A percentile compares a stretch with the other conserved stretches of the same genome.
Evolutionary conservation across 2,888 invertebrate species (phyloP).

Genomic region (Papilio gigon): DNA sequence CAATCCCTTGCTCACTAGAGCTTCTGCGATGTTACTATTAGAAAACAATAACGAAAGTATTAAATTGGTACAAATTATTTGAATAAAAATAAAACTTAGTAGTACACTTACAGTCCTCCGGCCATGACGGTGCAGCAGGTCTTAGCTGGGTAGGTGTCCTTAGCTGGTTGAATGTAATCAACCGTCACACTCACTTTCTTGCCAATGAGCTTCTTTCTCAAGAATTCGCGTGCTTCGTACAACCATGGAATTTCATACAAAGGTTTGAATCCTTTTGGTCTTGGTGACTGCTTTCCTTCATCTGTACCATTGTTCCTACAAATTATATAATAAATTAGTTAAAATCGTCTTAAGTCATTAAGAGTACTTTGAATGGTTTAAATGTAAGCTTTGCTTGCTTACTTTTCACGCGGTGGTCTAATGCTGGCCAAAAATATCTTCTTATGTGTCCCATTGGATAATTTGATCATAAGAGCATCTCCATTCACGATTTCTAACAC

Average conservation of each 20-base stretch:
- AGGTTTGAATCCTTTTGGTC: conserved; percentile 90
- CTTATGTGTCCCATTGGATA: conserved; percentile 88
- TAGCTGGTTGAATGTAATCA: conserved; percentile 98
- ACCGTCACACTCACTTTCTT: conserved; percentile 96
- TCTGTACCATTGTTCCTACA: conserved; percentile 73
- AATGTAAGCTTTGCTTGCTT: conserved; percentile 47
- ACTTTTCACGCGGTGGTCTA: conserved; percentile 93
- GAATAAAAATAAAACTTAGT: neutral
- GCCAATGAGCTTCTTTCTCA: conserved; percentile 96
- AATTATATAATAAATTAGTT: neutral
- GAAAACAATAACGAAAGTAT: conserved; percentile 41
- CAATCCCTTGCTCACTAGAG: conserved; percentile 94
- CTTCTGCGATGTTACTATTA: conserved; percentile 94
- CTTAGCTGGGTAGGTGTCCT: conserved; percentile 97
- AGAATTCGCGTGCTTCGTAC: conserved; percentile 98
- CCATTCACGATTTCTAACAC: conserved; percentile 97
- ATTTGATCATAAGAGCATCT: conserved; percentile 94
- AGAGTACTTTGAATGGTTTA: neutral
- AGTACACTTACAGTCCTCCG: conserved; percentile 78
- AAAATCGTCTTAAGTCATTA: neutral
- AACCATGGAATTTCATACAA: conserved; percentile 99
- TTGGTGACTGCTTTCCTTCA: conserved; percentile 86
- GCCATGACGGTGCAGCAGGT: conserved; percentile 95
- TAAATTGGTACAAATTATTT: neutral
- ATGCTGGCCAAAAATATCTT: conserved; percentile 98